phyloP scores from a whole-genome alignment of 2,888 invertebrate genomes.

The Sminthurides aquaticus region DNA sequence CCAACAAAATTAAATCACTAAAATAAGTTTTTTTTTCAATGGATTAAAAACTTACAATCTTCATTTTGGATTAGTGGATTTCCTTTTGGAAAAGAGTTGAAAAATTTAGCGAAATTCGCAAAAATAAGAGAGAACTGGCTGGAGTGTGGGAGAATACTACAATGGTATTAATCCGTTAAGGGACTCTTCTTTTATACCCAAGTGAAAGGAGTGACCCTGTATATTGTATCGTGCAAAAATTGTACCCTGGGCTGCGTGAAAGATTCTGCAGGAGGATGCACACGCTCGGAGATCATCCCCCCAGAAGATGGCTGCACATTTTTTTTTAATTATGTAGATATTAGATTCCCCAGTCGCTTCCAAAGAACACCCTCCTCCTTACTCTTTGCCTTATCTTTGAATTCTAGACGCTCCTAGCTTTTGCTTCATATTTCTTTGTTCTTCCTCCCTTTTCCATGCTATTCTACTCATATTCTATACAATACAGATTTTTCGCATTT shows the following conservation, averaged over 20 bases:
- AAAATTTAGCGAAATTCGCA: neutral
- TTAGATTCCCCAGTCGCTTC: too few species aligned
- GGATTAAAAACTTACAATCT: neutral
- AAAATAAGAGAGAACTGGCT: neutral
- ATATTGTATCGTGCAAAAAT: neutral
- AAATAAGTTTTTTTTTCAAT: too few species aligned
- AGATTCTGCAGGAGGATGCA: neutral
- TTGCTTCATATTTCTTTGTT: too few species aligned
- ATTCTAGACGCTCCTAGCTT: too few species aligned
- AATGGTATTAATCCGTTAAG: neutral
- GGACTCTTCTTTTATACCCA: conserved; percentile 7
- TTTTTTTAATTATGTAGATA: too few species aligned
- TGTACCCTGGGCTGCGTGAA: neutral
- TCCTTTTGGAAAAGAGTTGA: neutral
- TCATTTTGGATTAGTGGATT: conserved; percentile 3
- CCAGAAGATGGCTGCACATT: too few species aligned
- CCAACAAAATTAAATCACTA: too few species aligned
- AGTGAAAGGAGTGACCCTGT: conserved; percentile 17
- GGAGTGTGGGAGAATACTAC: neutral
- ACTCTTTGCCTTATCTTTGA: too few species aligned
- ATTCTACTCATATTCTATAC: too few species aligned
- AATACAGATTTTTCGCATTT: too few species aligned
- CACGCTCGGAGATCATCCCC: neutral
- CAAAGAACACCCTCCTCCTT: too few species aligned
- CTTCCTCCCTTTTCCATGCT: too few species aligned